Conservation (phyloP, 1,140 invertebrate genomes). For the Bradysia coprophila region DNA sequence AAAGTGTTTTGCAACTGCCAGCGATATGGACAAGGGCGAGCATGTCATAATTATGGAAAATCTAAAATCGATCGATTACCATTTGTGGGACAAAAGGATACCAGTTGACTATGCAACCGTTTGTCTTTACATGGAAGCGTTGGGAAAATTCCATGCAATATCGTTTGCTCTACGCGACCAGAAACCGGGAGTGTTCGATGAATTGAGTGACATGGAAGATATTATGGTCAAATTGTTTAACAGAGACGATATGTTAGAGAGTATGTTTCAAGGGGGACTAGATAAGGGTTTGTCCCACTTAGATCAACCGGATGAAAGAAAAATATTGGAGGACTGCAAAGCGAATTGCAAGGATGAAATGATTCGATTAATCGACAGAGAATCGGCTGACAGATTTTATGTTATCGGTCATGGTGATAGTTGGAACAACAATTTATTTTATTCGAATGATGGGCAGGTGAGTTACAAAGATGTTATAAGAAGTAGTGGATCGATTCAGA, state of each 20-base stretch:
- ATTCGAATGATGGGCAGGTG: not conserved
- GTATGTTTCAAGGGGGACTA: slow-evolving; percentile 6
- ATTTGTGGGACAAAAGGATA: slow-evolving; percentile 24
- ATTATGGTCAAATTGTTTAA: slow-evolving; percentile 13
- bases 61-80: slow-evolving; percentile 23
- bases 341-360: too few relatives aligned
- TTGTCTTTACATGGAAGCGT: slow-evolving; percentile 23
- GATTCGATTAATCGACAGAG: too few relatives aligned
- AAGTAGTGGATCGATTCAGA: too few relatives aligned
- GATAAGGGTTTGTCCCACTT: slow-evolving; percentile 6
- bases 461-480: not conserved
- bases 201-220: slow-evolving; percentile 15
- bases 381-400: not conserved
- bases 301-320: not conserved
- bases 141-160: slow-evolving; percentile 32
- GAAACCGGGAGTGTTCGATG: slow-evolving; percentile 8
- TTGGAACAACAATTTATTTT: not conserved
- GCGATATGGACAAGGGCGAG: slow-evolving; percentile 13
- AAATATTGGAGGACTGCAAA: not conserved
- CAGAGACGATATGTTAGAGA: slow-evolving; percentile 11
- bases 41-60: slow-evolving; percentile 34
- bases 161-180: slow-evolving; percentile 26
- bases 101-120: slow-evolving; percentile 25
- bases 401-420: not conserved
- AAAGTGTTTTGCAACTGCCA: not conserved